Evolutionary conservation across 2,113 vertebrate genomes (phyloP), one percentile per base, ranked within the genome.

Genomic region (Menura novaehollandiae): DNA sequence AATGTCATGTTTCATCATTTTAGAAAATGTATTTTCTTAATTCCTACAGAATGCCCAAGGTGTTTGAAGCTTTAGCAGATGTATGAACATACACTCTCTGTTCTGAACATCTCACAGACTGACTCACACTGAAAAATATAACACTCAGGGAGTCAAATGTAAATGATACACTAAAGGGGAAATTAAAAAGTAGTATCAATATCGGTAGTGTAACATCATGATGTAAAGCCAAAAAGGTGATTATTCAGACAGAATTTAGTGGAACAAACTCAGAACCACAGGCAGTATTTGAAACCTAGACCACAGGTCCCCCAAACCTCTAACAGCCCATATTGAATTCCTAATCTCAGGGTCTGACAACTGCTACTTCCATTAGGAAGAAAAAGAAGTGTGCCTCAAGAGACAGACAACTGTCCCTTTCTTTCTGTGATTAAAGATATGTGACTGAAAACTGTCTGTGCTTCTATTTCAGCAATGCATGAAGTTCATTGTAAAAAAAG

Each of bases 1-100:
- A 90, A 82, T 64, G 82, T 49, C 84, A 73, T 84, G 52, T 91
- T 96, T 96, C 93, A 94, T 85, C 49, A 82, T 81, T 95, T 92
- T 89, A 71, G 80, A 85, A 94, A 91, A 90, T 19, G 37, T 90
- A 67, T 79, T 89, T 92, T 90, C 83, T 68, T 93, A 95, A 95
- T 95, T 94, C 46, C 49, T 96, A 84, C 59, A 88, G 55, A 92
- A 43, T 35, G n/a, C 37, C 51, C 56, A 84, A 93, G 64, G 93
- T 93, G 28, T 86, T 56, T 49, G 64, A 84, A 86, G 82, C 35
- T 87, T 91, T 68, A 93, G 73, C 32, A 82, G 44, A 37, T 60
- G 28, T 44, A 46, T 58, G 79, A 95, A 78, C 24, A 72, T 46
- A 71, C 18, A 59, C 13, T 17, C n/a, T 52, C 32, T 68, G 13